Percentiles rank a stretch among this genome's conserved stretches.
These are phyloP conservation scores for Lepus oiostolus DNA, from an alignment of 2,797 vertebrate species.

Conservation along the genomic window DNA sequence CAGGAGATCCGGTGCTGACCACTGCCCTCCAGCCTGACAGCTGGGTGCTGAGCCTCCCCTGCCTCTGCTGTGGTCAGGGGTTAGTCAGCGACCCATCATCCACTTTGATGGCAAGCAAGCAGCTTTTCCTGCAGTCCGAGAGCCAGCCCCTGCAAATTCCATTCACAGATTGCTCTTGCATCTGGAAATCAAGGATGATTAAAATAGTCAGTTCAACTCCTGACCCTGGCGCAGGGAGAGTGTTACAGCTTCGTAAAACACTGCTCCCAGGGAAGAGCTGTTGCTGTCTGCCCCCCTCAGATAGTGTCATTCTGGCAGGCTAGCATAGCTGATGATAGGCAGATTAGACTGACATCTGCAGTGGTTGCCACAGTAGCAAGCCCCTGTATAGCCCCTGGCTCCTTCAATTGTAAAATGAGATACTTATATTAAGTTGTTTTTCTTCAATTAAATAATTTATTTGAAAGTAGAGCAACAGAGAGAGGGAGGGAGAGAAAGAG, in stretches of 20 bases:
- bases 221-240: not conserved
- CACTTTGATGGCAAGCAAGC: not conserved
- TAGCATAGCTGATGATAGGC: not conserved
- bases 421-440: not conserved
- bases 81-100: not conserved
- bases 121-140: not conserved
- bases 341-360: fast-evolving
- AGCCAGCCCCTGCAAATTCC: not conserved
- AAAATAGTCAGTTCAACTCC: not conserved
- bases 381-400: no score
- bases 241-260: not conserved
- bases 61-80: not conserved
- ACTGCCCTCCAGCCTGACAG: constrained; percentile 16
- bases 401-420: not conserved
- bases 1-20: not conserved
- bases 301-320: not conserved
- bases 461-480: no score
- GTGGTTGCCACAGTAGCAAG: not conserved
- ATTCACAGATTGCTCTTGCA: not conserved
- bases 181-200: not conserved
- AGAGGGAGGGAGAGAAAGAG: no score
- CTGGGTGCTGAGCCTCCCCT: not conserved
- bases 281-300: not conserved
- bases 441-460: not conserved
- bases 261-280: not conserved